Evolutionary conservation across 2,888 invertebrate species (phyloP).

Genomic region (Drosophila quinaria): DNA sequence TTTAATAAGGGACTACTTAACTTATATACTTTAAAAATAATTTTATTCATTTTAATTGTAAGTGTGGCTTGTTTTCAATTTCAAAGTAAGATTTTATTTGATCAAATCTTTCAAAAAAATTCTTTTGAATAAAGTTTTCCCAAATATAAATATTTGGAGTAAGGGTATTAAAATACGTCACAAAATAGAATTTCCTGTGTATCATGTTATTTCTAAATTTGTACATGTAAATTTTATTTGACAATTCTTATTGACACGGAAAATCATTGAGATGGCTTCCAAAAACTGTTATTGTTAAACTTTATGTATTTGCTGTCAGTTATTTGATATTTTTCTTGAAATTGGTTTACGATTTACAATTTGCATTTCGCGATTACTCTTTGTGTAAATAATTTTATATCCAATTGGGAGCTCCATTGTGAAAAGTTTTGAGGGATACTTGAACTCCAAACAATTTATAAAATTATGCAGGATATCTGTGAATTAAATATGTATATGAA

Average conservation of each 20-base stretch:
- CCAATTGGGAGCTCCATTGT: constrained; percentile 8
- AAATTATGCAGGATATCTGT: background rate
- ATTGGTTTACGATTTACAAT: constrained; percentile 60
- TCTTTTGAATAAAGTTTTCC: no score
- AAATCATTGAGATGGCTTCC: constrained; percentile 56
- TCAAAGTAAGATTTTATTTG: no score
- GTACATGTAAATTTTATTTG: constrained; percentile 60
- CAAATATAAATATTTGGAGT: no score
- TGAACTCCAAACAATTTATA: background rate
- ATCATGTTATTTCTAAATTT: constrained; percentile 36
- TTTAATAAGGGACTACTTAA: background rate
- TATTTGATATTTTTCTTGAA: constrained; percentile 68
- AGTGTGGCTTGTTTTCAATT: background rate
- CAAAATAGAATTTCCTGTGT: background rate
- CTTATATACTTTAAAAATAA: no score
- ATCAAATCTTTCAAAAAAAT: no score
- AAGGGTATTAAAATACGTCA: background rate
- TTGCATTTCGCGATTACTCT: constrained; percentile 14
- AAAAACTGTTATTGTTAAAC: constrained; percentile 23
- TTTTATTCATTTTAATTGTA: no score
- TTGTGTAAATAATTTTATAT: constrained; percentile 38
- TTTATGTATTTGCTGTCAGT: constrained; percentile 60
- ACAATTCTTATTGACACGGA: constrained; percentile 66
- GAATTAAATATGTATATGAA: background rate
- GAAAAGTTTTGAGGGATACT: background rate